Evolutionary conservation across 1,140 invertebrate species (phyloP).

Genomic region (Fragariocoptes setiger): DNA sequence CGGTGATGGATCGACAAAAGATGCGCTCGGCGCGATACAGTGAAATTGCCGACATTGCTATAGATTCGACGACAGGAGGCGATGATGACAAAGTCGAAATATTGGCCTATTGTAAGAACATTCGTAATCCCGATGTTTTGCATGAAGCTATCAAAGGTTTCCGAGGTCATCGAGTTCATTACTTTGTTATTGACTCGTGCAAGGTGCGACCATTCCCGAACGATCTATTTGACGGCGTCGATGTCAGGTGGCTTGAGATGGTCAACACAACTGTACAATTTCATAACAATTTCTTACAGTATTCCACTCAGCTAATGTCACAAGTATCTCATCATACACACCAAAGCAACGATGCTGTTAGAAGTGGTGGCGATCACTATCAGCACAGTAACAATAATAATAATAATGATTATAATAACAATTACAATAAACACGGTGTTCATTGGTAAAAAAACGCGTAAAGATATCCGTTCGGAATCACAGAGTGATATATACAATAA

Average conservation of each 20-base stretch:
- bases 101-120: conserved; percentile 12
- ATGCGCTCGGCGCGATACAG: neutral
- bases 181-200: conserved; percentile 12
- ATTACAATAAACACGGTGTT: too few relatives aligned
- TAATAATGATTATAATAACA: too few relatives aligned
- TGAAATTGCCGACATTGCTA: neutral
- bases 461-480: too few relatives aligned
- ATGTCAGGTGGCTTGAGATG: conserved; percentile 12
- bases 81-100: conserved; percentile 7
- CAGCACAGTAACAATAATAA: too few relatives aligned
- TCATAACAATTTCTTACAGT: conserved; percentile 10
- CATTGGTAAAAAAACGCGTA: too few relatives aligned
- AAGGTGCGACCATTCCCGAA: conserved; percentile 12
- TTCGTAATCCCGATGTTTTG: conserved; percentile 9
- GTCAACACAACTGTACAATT: conserved; percentile 12
- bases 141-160: conserved; percentile 11
- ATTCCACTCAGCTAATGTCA: too few relatives aligned
- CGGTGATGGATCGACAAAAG: neutral
- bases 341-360: too few relatives aligned
- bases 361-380: too few relatives aligned
- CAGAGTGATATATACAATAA: too few relatives aligned
- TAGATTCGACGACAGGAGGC: neutral
- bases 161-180: conserved; percentile 11
- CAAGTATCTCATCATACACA: too few relatives aligned
- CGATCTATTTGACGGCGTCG: conserved; percentile 11